Base-by-base conservation (phyloP, 2,797 vertebrate genomes). In the Merluccius polli region DNA sequence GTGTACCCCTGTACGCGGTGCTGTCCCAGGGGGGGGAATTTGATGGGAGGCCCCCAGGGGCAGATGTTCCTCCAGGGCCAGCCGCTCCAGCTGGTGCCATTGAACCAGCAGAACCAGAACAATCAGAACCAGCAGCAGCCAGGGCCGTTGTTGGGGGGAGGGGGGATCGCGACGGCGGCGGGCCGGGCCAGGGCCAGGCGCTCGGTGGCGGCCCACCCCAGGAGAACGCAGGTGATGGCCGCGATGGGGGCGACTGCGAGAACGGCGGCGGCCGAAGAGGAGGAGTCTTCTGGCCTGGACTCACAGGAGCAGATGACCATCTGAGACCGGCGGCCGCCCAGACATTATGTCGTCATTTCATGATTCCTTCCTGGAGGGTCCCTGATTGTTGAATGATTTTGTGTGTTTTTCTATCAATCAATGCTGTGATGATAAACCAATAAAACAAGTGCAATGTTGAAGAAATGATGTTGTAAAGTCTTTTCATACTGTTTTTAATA, bases 251-350 rank as follows among this genome's bases (percentile, higher is more conserved):
- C 76, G 0, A 48, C 10, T 73, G 78, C 30, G 74, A 89, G 84
- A 76, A 52, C 32, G 75, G 77, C 21, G 72, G 75, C 74, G 0
- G 31, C 78, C 18, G 85, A 87, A 67, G 87, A 88, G 10, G 89
- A 89, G 52, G 90, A 92, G 65, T 79, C 79, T 38, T 92, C 91
- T 5, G 92, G 90, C 68, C 82, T 83, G 75, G 89, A 85, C 52
- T 52, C 11, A 3, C 79, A 89, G 41, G 80, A 84, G 69, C 80
- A 78, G 16, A 65, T 73, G 77, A 74, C n/a, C 8, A 70, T 80
- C 83, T 86, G 79, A 90, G 70, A 73, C 4, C 2, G 72, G 33
- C 13, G 27, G 36, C 52, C 68, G 52, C 12, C 67, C 68, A 36
- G 31, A 73, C 29, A 29, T 21, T 48, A 16, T 76, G 68, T 18